These are phyloP conservation scores for Pseudochromis fuscus DNA, from an alignment of 2,797 vertebrate genomes.

Conservation along the genomic window DNA sequence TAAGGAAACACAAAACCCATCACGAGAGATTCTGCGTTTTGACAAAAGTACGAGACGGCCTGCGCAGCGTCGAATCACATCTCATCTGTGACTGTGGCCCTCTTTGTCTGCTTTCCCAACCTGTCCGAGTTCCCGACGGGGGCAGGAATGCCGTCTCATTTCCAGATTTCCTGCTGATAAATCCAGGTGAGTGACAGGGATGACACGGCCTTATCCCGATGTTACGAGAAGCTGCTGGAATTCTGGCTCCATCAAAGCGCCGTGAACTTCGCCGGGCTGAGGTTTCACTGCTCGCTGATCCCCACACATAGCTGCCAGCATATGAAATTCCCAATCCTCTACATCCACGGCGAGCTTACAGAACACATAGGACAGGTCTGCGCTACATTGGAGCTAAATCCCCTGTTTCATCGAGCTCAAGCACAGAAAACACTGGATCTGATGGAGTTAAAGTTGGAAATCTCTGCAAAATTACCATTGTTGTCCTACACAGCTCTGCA, in stretches of 20 bases:
- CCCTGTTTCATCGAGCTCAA: constrained; percentile 27
- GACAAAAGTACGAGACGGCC: constrained; percentile 50
- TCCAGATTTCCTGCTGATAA: constrained; percentile 86
- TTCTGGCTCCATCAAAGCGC: constrained; percentile 77
- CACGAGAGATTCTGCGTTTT: constrained; percentile 39
- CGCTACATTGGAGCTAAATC: constrained; percentile 13
- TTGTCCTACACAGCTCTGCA: constrained; percentile 1
- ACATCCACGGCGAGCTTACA: constrained; percentile 21
- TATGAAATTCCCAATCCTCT: constrained; percentile 66
- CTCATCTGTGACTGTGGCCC: constrained; percentile 66
- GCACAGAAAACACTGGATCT: constrained; percentile 40
- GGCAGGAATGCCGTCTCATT: constrained; percentile 77
- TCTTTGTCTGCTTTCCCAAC: constrained; percentile 71
- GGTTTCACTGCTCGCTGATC: constrained; percentile 56
- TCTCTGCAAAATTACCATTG: constrained; percentile 55
- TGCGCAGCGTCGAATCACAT: constrained; percentile 61
- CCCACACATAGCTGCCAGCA: constrained; percentile 40
- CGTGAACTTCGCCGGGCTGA: constrained; percentile 59
- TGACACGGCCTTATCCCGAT: constrained; percentile 77
- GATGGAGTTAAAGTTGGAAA: constrained; percentile 42
- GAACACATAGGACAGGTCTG: constrained; percentile 36
- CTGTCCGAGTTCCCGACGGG: constrained; percentile 48
- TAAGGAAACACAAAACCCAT: constrained; percentile 18
- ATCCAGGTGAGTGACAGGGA: constrained; percentile 86
- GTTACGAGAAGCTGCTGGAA: constrained; percentile 80